phyloP scores from a whole-genome alignment of 1,140 invertebrate genomes.

The Calycopis cecrops region DNA sequence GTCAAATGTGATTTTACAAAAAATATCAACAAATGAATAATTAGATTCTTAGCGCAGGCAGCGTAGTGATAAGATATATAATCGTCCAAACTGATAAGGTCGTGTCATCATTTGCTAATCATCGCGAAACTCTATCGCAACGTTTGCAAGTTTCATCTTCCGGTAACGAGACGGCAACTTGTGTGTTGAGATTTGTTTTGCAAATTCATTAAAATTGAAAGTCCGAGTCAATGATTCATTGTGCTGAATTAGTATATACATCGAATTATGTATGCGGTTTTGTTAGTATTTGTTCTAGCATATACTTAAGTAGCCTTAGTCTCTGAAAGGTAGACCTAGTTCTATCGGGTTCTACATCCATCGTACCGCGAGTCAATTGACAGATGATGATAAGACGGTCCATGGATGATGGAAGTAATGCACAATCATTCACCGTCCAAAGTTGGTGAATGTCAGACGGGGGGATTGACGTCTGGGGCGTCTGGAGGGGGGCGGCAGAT shows the following conservation, averaged over 20 bases:
- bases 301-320: not conserved
- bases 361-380: not conserved
- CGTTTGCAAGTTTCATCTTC: too few species aligned
- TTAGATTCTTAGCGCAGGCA: too few species aligned
- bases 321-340: not conserved
- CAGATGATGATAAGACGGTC: conserved; percentile 8
- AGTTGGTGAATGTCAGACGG: conserved; percentile 45
- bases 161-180: too few species aligned
- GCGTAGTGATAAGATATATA: not conserved
- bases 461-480: conserved; percentile 22
- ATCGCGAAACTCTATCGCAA: not conserved
- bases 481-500: conserved; percentile 40
- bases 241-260: too few species aligned
- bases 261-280: too few species aligned
- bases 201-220: too few species aligned
- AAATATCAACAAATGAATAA: not conserved
- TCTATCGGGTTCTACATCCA: not conserved
- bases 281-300: too few species aligned
- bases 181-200: too few species aligned
- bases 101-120: not conserved
- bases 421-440: conserved; percentile 33
- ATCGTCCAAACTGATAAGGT: conserved; percentile 4
- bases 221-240: too few species aligned
- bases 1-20: too few species aligned
- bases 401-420: conserved; percentile 21